These are phyloP conservation scores for Stenotaenia linearis DNA, from an alignment of 2,888 invertebrate genomes.

Conservation along the genomic window DNA sequence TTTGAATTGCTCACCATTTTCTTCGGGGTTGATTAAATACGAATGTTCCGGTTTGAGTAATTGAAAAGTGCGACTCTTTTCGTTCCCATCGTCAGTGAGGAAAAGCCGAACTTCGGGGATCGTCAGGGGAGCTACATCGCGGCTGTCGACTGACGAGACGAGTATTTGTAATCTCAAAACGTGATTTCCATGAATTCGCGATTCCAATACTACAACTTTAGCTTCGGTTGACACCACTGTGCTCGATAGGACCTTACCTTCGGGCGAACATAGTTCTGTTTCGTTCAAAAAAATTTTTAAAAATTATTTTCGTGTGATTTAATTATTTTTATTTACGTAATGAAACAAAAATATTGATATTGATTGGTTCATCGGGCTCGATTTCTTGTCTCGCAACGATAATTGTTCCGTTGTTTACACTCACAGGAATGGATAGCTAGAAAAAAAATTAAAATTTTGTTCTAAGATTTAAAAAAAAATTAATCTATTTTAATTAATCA, in stretches of 20 bases:
- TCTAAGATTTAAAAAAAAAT: neutral
- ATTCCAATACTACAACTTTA: neutral
- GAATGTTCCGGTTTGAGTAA: slow-evolving; percentile 12
- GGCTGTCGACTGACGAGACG: slow-evolving; percentile 5
- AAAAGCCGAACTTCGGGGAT: slow-evolving; percentile 14
- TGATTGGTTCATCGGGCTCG: neutral
- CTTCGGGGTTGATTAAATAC: neutral
- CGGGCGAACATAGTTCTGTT: slow-evolving; percentile 1
- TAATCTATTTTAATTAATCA: neutral
- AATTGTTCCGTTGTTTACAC: neutral
- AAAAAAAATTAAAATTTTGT: neutral
- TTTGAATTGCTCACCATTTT: neutral
- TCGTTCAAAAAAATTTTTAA: neutral
- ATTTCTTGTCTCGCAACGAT: slow-evolving; percentile 3
- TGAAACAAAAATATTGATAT: slow-evolving; percentile 6
- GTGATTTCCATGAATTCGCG: neutral
- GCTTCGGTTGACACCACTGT: slow-evolving; percentile 12
- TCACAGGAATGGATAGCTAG: slow-evolving; percentile 3
- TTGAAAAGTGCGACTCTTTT: neutral
- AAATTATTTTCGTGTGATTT: neutral
- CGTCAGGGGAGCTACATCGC: neutral
- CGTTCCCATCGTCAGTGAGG: neutral
- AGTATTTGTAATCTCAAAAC: neutral
- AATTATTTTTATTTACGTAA: neutral
- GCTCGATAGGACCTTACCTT: neutral